These are phyloP conservation scores for Leptopilina clavipes DNA, from an alignment of 1,140 invertebrate species.

Conservation along the genomic window DNA sequence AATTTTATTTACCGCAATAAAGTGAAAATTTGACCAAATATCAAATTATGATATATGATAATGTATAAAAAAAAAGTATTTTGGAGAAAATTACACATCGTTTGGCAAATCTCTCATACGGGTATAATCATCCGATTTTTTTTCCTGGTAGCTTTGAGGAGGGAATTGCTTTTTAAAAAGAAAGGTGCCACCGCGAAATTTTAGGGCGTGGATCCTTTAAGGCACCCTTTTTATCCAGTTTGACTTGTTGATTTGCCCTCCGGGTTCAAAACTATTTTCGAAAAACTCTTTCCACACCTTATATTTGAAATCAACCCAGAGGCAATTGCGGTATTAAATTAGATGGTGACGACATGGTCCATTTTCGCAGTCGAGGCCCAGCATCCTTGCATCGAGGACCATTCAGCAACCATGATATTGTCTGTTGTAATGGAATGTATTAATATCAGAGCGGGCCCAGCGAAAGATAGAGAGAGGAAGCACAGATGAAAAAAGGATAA, in stretches of 20 bases:
- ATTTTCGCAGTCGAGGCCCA: conserved; percentile 59
- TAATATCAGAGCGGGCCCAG: conserved; percentile 68
- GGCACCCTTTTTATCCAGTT: conserved; percentile 21
- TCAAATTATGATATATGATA: no score
- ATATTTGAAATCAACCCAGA: conserved; percentile 37
- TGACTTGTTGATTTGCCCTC: background rate
- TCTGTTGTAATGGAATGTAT: conserved; percentile 74
- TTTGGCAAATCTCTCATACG: background rate
- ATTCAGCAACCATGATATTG: conserved; percentile 72
- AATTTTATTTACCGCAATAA: no score
- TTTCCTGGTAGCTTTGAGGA: background rate
- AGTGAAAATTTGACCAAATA: no score
- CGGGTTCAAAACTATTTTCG: background rate
- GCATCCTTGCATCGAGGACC: conserved; percentile 69
- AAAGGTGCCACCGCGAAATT: background rate
- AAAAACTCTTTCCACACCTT: conserved; percentile 25
- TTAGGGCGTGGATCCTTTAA: background rate
- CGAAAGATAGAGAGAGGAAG: conserved; percentile 14
- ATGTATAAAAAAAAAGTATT: no score
- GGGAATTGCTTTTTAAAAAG: background rate
- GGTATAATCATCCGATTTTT: background rate
- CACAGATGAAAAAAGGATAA: conserved; percentile 39
- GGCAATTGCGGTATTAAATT: conserved; percentile 66
- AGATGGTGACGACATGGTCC: conserved; percentile 64
- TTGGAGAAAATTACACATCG: background rate